These are phyloP conservation scores for Emmelina monodactyla DNA, from an alignment of 2,888 invertebrate species.

Conservation along the genomic window DNA sequence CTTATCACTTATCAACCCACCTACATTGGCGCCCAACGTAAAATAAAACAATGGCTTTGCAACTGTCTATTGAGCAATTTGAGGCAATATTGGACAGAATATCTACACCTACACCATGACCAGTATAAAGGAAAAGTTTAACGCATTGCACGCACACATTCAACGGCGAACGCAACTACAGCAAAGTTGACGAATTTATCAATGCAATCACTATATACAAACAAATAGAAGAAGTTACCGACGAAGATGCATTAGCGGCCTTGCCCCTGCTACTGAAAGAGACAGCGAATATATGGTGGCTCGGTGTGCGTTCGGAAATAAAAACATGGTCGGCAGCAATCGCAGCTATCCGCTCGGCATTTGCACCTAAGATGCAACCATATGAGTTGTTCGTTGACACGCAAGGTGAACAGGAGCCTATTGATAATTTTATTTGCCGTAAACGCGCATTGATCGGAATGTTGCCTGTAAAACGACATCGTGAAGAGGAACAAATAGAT, in stretches of 20 bases:
- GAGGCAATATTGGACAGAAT: too few species aligned
- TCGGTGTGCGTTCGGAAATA: background rate
- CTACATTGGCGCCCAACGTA: too few species aligned
- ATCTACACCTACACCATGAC: too few species aligned
- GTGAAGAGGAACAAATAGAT: conserved; percentile 15
- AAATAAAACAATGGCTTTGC: too few species aligned
- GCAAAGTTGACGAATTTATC: conserved; percentile 14
- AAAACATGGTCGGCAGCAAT: conserved; percentile 3
- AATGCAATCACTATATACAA: conserved; percentile 11
- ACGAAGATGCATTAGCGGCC: conserved; percentile 10
- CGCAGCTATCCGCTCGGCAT: conserved; percentile 10
- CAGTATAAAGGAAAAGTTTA: too few species aligned
- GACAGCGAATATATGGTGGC: conserved; percentile 3
- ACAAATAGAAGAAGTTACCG: conserved; percentile 11
- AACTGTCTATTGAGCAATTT: too few species aligned
- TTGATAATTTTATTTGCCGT: conserved; percentile 12
- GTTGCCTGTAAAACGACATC: conserved; percentile 12
- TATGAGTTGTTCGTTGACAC: conserved; percentile 12
- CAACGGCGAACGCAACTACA: conserved; percentile 4
- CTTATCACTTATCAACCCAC: too few species aligned
- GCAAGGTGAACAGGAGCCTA: conserved; percentile 9
- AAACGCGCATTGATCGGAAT: conserved; percentile 14
- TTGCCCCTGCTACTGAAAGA: conserved; percentile 1
- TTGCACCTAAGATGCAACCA: conserved; percentile 13
- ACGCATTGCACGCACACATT: conserved; percentile 3